Conservation (phyloP, 2,113 vertebrate species). For the Otus sunia region DNA sequence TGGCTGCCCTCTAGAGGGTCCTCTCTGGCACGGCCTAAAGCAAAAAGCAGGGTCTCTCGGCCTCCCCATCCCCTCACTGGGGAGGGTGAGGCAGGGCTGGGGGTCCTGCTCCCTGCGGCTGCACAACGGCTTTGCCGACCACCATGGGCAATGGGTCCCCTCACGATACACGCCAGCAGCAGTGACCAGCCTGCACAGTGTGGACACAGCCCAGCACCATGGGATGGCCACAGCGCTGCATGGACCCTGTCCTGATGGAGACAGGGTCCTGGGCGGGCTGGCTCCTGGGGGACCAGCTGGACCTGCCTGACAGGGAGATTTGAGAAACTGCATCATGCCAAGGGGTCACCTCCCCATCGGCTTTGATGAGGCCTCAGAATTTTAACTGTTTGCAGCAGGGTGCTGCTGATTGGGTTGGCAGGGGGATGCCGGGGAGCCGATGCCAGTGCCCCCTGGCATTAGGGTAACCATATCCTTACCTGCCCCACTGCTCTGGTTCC, state of each 20-base stretch:
- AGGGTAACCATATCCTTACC: background rate
- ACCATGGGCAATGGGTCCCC: background rate
- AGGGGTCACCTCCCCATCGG: background rate
- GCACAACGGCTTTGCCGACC: rapidly evolving
- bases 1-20: constrained; percentile 36
- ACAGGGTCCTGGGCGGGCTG: no score
- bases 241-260: rapidly evolving
- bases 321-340: rapidly evolving
- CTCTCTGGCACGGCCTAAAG: rapidly evolving
- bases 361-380: background rate
- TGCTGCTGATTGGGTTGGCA: background rate
- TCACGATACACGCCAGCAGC: rapidly evolving
- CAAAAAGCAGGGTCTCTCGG: rapidly evolving
- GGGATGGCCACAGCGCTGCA: background rate
- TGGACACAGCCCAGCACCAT: background rate
- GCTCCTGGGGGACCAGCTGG: background rate
- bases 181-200: rapidly evolving
- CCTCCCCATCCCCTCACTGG: background rate
- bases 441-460: background rate
- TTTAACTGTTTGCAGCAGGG: background rate
- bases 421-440: background rate
- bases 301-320: background rate
- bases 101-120: background rate
- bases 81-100: background rate
- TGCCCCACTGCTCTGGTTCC: background rate